Percentiles rank a stretch among this genome's conserved stretches.
Evolutionary conservation across 2,113 vertebrate genomes (phyloP).

Genomic region (Thalassoma bifasciatum): DNA sequence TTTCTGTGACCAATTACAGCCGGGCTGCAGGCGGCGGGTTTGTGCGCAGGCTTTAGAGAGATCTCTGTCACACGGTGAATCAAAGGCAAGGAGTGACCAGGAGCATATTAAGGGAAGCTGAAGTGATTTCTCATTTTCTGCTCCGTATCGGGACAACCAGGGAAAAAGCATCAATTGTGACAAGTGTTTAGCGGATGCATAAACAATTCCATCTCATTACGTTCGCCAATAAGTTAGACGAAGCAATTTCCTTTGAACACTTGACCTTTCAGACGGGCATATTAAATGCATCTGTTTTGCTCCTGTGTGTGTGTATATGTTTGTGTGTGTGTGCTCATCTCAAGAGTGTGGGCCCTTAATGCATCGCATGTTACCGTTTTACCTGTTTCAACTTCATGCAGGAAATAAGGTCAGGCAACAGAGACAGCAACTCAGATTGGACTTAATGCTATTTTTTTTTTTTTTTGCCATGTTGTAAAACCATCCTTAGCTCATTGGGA

Average conservation of each 20-base stretch:
- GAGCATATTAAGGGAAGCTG: conserved; percentile 33
- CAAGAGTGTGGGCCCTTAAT: conserved; percentile 12
- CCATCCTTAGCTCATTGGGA: conserved; percentile 72
- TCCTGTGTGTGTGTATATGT: background rate
- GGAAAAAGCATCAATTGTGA: conserved; percentile 49
- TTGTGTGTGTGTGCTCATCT: background rate
- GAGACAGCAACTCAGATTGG: conserved; percentile 39
- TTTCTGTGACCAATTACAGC: conserved; percentile 54
- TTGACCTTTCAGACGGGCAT: conserved; percentile 70
- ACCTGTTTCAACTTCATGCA: background rate
- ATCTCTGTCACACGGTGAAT: conserved; percentile 34
- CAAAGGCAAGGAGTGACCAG: conserved; percentile 33
- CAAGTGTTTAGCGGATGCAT: conserved; percentile 61
- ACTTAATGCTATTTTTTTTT: conserved; percentile 58
- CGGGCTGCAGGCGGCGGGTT: conserved; percentile 1
- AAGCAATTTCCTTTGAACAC: conserved; percentile 70
- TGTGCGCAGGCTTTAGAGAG: conserved; percentile 15
- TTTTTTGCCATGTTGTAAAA: conserved; percentile 70
- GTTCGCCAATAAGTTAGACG: conserved; percentile 53
- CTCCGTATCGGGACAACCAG: conserved; percentile 3
- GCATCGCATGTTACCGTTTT: conserved; percentile 4
- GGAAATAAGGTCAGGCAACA: conserved; percentile 7
- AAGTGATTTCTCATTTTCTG: conserved; percentile 48
- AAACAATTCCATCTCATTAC: conserved; percentile 76
- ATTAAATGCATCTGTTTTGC: conserved; percentile 69